These are phyloP conservation scores for Dreissena rostriformis DNA, from an alignment of 1,140 invertebrate genomes.

Conservation along the genomic window DNA sequence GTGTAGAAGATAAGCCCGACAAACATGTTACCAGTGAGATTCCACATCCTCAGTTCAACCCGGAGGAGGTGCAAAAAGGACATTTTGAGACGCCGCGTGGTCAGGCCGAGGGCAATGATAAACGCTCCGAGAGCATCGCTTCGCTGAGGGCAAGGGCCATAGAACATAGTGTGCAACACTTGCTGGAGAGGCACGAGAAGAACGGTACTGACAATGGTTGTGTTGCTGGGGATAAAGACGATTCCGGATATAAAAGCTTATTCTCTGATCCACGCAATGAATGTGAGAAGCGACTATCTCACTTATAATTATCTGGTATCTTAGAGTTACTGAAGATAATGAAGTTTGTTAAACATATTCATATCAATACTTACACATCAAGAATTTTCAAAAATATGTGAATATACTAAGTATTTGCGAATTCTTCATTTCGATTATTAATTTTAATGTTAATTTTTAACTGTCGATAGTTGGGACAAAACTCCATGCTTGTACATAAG, in stretches of 20 bases:
- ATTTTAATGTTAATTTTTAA: too few relatives aligned
- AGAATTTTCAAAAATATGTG: too few relatives aligned
- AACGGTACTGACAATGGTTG: background rate
- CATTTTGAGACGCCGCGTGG: background rate
- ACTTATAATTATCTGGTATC: background rate
- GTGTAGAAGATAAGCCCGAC: slow-evolving; percentile 81
- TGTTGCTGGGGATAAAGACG: background rate
- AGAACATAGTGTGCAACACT: slow-evolving; percentile 87
- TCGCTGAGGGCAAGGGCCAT: slow-evolving; percentile 95
- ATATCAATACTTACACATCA: too few relatives aligned
- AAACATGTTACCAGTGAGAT: slow-evolving; percentile 58
- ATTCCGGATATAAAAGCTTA: background rate
- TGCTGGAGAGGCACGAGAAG: background rate
- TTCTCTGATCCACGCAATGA: background rate
- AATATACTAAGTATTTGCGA: too few relatives aligned
- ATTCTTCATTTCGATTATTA: too few relatives aligned
- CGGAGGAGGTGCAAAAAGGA: background rate
- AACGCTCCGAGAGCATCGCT: slow-evolving; percentile 88
- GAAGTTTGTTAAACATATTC: too few relatives aligned
- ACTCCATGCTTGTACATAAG: too few relatives aligned
- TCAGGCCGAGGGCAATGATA: slow-evolving; percentile 62
- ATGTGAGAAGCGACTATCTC: background rate
- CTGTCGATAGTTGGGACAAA: too few relatives aligned
- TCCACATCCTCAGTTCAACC: background rate
- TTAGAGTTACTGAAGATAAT: too few relatives aligned